A percentile compares a stretch with the other conserved stretches of the same genome.
Evolutionary conservation across 2,113 vertebrate genomes (phyloP).

Genomic region (Rhodinocichla rosea): DNA sequence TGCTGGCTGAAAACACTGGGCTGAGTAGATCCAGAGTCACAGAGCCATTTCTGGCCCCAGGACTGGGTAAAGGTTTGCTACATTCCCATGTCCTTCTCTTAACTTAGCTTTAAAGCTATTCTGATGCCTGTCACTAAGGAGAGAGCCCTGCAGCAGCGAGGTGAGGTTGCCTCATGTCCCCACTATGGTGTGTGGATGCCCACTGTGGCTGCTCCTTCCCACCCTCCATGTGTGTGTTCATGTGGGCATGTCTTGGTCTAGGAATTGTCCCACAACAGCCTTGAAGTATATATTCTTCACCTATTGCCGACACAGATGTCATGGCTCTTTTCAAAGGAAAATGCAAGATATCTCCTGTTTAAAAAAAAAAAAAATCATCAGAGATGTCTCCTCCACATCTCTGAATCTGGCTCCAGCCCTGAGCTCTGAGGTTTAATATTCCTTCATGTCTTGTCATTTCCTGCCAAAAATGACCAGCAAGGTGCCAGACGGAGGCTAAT

Average conservation of each 20-base stretch:
- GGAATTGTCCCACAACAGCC: neutral
- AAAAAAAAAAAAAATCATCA: neutral
- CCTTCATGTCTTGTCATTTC: neutral
- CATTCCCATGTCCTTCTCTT: neutral
- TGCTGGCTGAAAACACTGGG: neutral
- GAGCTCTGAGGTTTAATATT: neutral
- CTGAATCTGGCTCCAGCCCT: neutral
- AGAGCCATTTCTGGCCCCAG: neutral
- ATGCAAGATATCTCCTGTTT: neutral
- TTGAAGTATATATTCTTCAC: neutral
- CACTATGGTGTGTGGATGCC: neutral
- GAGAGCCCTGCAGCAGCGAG: neutral
- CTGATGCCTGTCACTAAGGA: neutral
- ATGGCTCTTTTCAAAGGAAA: neutral
- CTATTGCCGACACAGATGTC: neutral
- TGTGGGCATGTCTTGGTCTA: neutral
- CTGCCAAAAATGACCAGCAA: neutral
- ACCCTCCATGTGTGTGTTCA: accelerated
- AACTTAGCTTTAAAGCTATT: neutral
- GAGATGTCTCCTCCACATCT: neutral
- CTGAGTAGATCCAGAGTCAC: neutral
- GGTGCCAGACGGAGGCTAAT: neutral
- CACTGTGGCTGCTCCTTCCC: neutral
- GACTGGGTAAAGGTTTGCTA: neutral
- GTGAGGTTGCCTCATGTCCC: neutral